A percentile compares a stretch with the other conserved stretches of the same genome.
Conservation (phyloP, 2,113 vertebrate genomes). For the Thryonomys swinderianus region DNA sequence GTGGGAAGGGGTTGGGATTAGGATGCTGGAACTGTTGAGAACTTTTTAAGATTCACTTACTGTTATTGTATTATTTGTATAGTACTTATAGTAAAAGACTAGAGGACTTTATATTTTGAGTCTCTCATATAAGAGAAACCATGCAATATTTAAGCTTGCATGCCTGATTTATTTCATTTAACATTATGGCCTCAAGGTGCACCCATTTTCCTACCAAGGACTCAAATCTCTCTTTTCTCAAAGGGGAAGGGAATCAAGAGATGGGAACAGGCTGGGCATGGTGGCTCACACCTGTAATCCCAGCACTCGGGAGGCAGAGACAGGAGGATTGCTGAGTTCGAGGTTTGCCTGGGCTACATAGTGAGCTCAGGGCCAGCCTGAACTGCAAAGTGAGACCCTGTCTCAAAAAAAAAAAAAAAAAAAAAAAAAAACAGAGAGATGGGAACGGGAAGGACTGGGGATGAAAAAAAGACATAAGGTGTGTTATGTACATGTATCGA, state of each 20-base stretch:
- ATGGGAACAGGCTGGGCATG: no score
- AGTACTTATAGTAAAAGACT: background rate
- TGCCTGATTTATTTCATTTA: background rate
- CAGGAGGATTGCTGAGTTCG: no score
- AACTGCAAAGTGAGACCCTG: no score
- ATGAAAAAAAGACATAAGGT: background rate
- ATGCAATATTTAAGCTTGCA: background rate
- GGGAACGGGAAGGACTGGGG: background rate
- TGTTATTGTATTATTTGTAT: background rate
- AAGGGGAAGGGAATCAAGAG: background rate
- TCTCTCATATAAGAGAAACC: background rate
- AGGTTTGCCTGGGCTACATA: no score
- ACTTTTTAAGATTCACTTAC: background rate
- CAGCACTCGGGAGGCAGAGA: no score
- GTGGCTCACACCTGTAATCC: no score
- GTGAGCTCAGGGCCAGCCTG: no score
- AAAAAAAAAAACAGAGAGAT: no score
- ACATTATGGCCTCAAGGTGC: background rate
- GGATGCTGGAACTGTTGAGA: background rate
- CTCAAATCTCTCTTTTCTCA: background rate
- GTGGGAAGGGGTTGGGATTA: background rate
- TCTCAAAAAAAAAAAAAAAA: no score
- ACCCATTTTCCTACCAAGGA: background rate
- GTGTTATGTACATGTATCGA: background rate
- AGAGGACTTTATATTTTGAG: background rate